These are phyloP conservation scores for Alectoris magna DNA, from an alignment of 2,797 vertebrate genomes.

Conservation along the genomic window DNA sequence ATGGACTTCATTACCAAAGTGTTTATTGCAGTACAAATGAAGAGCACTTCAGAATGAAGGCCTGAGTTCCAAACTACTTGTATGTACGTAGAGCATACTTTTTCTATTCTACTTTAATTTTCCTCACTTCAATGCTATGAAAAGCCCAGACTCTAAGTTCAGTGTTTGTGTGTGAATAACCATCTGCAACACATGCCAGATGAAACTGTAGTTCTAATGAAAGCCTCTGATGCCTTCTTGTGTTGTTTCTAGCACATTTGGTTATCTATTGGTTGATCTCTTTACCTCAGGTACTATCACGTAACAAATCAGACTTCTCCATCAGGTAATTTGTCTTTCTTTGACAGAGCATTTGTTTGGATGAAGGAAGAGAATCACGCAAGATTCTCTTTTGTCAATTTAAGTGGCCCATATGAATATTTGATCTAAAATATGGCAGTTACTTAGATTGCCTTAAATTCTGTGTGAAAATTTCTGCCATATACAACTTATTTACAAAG, in stretches of 20 bases:
- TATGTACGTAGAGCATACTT: accelerated
- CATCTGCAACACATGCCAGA: background rate
- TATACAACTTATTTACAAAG: background rate
- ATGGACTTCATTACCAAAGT: constrained; percentile 35
- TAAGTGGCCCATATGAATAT: background rate
- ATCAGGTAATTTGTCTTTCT: background rate
- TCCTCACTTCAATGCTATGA: background rate
- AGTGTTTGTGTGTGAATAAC: no score
- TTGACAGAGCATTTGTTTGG: constrained; percentile 5
- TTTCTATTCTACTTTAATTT: background rate
- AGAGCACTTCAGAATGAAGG: constrained; percentile 5
- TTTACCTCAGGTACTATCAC: background rate
- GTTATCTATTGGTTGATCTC: background rate
- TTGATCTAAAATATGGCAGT: background rate
- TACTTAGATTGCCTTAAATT: background rate
- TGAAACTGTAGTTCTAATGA: constrained; percentile 7
- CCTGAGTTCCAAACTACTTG: constrained; percentile 6
- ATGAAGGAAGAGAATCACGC: background rate
- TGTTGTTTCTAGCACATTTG: constrained; percentile 2
- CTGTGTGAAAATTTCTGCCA: background rate
- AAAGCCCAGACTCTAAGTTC: background rate
- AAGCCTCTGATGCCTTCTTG: background rate
- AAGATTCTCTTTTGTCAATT: background rate
- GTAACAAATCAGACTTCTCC: background rate
- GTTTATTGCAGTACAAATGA: background rate